Evolutionary conservation across 2,888 invertebrate species (phyloP).

Genomic region (Siphlonurus alternatus): DNA sequence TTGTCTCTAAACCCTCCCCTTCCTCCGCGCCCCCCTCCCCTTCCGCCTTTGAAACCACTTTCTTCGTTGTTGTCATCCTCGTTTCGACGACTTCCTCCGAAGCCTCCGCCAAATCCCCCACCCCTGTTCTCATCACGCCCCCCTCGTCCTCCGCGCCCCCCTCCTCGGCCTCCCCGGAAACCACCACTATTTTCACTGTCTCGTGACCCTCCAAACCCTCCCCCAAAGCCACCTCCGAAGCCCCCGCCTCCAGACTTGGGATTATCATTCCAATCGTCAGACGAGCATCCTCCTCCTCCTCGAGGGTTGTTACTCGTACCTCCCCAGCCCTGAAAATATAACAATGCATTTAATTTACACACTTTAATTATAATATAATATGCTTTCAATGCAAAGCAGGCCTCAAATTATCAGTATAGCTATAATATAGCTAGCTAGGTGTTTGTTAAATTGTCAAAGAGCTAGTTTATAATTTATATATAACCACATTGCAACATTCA

Average conservation of each 20-base stretch:
- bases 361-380: too few relatives aligned
- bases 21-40: not conserved
- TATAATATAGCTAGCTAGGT: too few relatives aligned
- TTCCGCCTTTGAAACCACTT: conserved; percentile 5
- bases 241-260: conserved; percentile 3
- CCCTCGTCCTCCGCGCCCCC: conserved; percentile 3
- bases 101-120: conserved; percentile 14
- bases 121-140: conserved; percentile 19
- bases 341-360: too few relatives aligned
- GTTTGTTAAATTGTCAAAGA: too few relatives aligned
- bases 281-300: too few relatives aligned
- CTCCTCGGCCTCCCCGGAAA: conserved; percentile 25
- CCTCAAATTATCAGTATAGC: too few relatives aligned
- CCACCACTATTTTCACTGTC: conserved; percentile 18
- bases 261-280: not conserved
- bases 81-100: conserved; percentile 17
- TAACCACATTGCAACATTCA: too few relatives aligned
- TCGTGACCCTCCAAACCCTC: not conserved
- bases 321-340: too few relatives aligned
- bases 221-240: not conserved
- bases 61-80: conserved; percentile 14
- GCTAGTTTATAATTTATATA: too few relatives aligned
- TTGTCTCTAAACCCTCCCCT: not conserved
- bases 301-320: too few relatives aligned
- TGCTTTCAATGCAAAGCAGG: too few relatives aligned